Base-by-base conservation (phyloP, 2,113 vertebrate species). In the Labeo rohita region DNA sequence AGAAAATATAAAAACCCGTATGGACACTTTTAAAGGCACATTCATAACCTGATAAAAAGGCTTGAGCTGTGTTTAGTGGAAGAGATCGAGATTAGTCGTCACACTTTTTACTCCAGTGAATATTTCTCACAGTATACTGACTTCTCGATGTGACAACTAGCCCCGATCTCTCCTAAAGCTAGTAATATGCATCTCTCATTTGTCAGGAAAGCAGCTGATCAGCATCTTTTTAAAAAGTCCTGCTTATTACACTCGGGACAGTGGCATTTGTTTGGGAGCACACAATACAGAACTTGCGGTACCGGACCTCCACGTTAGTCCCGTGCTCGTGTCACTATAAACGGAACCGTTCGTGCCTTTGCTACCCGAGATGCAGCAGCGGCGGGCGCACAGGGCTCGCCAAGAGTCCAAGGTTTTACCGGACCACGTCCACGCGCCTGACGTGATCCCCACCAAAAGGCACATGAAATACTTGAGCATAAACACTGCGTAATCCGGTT, bases 381-480 rank as follows among this genome's bases (percentile, higher is more conserved):
- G 98, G 80, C 98, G 95, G 28, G 97, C 97, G 92, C 97, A 99
- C 16, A 99, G 96, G 5, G 96, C 96, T 88, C 97, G 94, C 98
- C 98, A 99, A 0, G 98, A 98, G 86, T 99, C 98, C 0, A 99
- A 88, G 1, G 98, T 99, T 91, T 99, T 99, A 0, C 98, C 96
- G 0, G 98, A 99, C 98, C 98, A 99, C 90, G 99, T 97, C 98
- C 98, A 99, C 81, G 99, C 96, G 0, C 98, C 98, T 0, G 98
- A 99, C 43, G 98, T 99, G 95, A 99, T 99, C 95, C 98, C 98
- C 91, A 99, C 97, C 61, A 98, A 93, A 76, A 99, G 96, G 95
- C 97, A 99, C 98, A 99, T 99, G 84, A 99, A 99, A 94, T 99
- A 99, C 94, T 99, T 99, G 4, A 99, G 93, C 98, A 99, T 99